Evolutionary conservation across 2,888 invertebrate species (phyloP).

Genomic region (Unio pictorum): DNA sequence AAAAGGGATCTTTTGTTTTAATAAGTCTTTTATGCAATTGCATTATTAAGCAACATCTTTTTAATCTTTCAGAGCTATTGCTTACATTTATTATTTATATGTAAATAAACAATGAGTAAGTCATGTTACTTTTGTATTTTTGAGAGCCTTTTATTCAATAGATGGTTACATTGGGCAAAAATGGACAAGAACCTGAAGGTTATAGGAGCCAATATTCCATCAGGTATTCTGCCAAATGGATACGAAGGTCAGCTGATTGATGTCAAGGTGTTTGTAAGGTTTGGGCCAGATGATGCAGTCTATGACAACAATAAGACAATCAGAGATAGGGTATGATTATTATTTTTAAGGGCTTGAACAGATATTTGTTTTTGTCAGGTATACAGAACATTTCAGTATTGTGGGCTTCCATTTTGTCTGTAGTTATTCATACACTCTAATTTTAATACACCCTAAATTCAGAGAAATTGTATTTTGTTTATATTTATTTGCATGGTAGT

Average conservation of each 20-base stretch:
- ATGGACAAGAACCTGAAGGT: slow-evolving; percentile 53
- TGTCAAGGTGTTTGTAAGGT: slow-evolving; percentile 60
- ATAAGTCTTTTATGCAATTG: too few species aligned
- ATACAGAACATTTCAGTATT: not conserved
- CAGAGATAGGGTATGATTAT: slow-evolving; percentile 64
- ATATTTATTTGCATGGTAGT: too few species aligned
- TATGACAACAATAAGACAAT: slow-evolving; percentile 68
- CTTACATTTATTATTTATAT: too few species aligned
- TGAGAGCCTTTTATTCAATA: slow-evolving; percentile 11
- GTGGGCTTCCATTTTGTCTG: not conserved
- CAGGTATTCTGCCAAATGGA: slow-evolving; percentile 57
- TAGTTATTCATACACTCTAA: not conserved
- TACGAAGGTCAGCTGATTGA: slow-evolving; percentile 56
- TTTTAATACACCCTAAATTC: not conserved
- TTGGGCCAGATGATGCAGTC: slow-evolving; percentile 70
- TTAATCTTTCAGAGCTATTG: too few species aligned
- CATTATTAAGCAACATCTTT: too few species aligned
- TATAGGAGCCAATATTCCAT: slow-evolving; percentile 52
- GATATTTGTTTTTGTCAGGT: not conserved
- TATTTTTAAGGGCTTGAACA: not conserved
- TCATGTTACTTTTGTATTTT: too few species aligned
- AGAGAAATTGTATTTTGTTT: too few species aligned
- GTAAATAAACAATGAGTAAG: too few species aligned
- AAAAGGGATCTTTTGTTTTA: too few species aligned
- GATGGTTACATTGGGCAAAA: slow-evolving; percentile 65